These are phyloP conservation scores for Alethe diademata DNA, from an alignment of 2,113 vertebrate species.

Conservation along the genomic window DNA sequence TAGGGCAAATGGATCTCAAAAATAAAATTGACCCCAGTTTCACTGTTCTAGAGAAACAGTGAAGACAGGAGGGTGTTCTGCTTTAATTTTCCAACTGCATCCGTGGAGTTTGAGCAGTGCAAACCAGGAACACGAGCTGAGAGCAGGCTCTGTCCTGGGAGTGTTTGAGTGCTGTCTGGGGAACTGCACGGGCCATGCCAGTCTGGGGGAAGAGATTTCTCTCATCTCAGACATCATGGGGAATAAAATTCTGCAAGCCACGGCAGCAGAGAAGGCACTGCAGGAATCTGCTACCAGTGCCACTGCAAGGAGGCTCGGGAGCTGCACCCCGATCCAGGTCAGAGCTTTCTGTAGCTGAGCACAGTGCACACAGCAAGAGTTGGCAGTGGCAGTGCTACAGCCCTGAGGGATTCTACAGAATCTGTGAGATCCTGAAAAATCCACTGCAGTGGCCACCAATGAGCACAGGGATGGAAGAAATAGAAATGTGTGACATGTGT, in stretches of 20 bases:
- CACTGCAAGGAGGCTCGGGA: not conserved
- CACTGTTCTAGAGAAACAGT: not conserved
- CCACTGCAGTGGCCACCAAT: not conserved
- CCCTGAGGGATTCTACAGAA: not conserved
- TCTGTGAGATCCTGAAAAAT: not conserved
- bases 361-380: not conserved
- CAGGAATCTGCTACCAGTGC: not conserved
- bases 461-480: not conserved
- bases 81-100: not conserved
- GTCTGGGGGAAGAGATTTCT: not conserved
- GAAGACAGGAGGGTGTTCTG: not conserved
- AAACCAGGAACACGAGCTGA: not conserved
- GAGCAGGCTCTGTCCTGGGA: not conserved
- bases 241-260: not conserved
- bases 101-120: not conserved
- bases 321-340: not conserved
- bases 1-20: not conserved
- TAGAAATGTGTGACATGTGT: not conserved
- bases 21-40: not conserved
- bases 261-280: not conserved
- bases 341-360: not conserved
- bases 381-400: not conserved
- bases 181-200: not conserved
- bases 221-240: fast-evolving
- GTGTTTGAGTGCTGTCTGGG: not conserved